phyloP scores from a whole-genome alignment of 2,113 vertebrate genomes.

The Suricata suricatta region DNA sequence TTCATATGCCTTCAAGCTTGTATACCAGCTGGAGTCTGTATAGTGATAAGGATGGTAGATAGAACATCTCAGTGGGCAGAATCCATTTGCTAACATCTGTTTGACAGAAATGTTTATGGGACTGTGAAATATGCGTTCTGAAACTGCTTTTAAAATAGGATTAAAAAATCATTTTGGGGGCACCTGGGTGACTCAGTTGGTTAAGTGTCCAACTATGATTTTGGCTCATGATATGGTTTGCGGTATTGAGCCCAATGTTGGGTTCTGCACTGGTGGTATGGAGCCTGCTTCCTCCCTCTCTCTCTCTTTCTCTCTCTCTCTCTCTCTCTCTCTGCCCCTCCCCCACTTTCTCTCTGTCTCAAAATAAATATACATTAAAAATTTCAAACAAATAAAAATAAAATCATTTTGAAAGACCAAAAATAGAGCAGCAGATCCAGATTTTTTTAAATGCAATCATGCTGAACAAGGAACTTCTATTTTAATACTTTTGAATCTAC shows the following conservation, averaged over 20 bases:
- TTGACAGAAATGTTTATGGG: constrained; percentile 47
- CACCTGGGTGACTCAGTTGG: no score
- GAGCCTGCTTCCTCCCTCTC: no score
- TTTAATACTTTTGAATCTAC: neutral
- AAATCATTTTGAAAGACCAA: neutral
- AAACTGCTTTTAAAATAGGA: neutral
- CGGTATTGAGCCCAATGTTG: no score
- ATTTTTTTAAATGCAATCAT: constrained; percentile 31
- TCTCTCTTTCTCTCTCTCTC: no score
- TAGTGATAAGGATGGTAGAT: neutral
- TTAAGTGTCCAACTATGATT: no score
- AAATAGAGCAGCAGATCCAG: neutral
- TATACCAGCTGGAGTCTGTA: neutral
- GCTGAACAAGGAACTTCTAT: neutral
- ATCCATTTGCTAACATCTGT: neutral
- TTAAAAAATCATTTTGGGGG: neutral
- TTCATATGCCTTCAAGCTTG: neutral
- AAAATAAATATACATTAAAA: no score
- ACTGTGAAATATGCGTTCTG: neutral
- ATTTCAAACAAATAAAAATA: no score
- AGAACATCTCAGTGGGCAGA: neutral
- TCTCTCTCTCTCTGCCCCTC: no score
- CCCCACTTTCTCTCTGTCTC: no score
- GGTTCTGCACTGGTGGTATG: no score
- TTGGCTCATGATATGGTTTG: no score